A percentile compares a stretch with the other conserved stretches of the same genome.
phyloP scores from a whole-genome alignment of 92 coral and sea anemone species.

The Epizoanthus stellaris region DNA sequence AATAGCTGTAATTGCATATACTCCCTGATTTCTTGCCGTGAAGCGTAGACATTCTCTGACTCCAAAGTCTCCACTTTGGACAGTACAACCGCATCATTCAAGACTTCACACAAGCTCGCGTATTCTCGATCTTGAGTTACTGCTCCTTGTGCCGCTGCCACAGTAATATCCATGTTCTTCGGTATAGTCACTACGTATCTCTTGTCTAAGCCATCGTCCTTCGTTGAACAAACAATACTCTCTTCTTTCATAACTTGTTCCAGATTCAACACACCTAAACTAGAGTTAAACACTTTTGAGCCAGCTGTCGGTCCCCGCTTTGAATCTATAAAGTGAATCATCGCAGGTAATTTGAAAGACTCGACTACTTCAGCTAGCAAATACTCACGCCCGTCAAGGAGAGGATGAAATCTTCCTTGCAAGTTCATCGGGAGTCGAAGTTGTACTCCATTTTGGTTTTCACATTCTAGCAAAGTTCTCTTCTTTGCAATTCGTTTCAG shows the following conservation, averaged over 20 bases:
- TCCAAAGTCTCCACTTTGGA: neutral
- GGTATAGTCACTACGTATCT: no score
- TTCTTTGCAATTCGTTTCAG: neutral
- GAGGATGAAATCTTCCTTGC: neutral
- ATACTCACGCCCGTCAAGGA: neutral
- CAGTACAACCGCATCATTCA: no score
- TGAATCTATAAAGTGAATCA: neutral
- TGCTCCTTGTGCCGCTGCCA: no score
- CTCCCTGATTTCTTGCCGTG: neutral
- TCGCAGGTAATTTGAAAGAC: neutral
- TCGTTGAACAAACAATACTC: neutral
- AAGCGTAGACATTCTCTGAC: neutral
- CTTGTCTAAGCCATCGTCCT: neutral
- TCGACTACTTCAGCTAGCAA: neutral
- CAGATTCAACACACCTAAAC: neutral
- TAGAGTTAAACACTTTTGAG: neutral
- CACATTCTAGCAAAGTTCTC: neutral
- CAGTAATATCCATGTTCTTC: no score
- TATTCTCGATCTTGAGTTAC: no score
- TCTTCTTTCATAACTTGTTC: slow-evolving; percentile 8
- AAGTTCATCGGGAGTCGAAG: slow-evolving; percentile 10
- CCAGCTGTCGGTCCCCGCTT: neutral
- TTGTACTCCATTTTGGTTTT: neutral
- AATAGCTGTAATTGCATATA: neutral
- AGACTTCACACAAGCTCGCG: no score